phyloP scores from a whole-genome alignment of 2,797 vertebrate species.

The Paratrypauchen microcephalus region DNA sequence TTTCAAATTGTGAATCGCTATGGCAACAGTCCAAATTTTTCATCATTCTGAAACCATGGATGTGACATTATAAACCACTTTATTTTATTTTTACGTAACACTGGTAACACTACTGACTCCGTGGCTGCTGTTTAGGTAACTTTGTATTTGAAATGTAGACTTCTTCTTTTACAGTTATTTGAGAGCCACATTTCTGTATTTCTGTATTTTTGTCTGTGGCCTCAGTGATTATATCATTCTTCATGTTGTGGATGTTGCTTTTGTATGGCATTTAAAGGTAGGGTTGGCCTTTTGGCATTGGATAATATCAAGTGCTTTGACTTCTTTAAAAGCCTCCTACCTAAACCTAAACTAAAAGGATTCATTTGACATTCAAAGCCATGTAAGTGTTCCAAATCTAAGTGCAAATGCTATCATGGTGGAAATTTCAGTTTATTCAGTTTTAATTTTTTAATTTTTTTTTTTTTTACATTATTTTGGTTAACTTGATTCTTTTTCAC shows the following conservation, averaged over 20 bases:
- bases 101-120: not conserved
- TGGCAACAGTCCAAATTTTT: too few species aligned
- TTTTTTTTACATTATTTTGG: not conserved
- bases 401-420: not conserved
- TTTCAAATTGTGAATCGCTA: too few species aligned
- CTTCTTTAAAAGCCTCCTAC: not conserved
- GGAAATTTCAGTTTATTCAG: not conserved
- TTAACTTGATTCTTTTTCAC: not conserved
- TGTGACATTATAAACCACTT: too few species aligned
- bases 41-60: too few species aligned
- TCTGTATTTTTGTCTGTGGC: not conserved
- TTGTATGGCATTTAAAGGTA: conserved; percentile 3
- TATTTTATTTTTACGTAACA: too few species aligned
- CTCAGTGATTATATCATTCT: not conserved
- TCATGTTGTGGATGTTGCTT: not conserved
- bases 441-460: not conserved
- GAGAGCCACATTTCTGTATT: not conserved
- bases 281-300: not conserved
- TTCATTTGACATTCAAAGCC: conserved; percentile 14
- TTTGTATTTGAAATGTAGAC: not conserved
- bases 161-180: not conserved
- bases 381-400: not conserved
- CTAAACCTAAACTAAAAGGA: not conserved
- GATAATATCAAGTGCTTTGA: conserved; percentile 4
- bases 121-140: not conserved